Conservation (phyloP, 2,113 vertebrate genomes). For the Emydura subglobosa region DNA sequence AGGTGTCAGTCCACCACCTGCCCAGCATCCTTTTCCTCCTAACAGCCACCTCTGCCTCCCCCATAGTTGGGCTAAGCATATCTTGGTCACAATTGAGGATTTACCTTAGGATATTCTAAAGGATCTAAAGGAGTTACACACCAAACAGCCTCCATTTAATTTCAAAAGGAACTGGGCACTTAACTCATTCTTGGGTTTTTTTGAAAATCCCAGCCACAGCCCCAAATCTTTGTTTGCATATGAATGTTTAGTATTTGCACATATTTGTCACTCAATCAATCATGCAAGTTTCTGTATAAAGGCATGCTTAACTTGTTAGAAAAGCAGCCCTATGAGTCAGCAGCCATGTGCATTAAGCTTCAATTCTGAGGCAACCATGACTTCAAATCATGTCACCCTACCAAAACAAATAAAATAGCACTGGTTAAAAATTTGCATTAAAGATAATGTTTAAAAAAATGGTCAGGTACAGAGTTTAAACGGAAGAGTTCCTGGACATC, state of each 20-base stretch:
- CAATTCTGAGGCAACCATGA: background rate
- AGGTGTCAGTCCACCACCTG: too few species aligned
- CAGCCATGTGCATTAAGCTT: fast-evolving
- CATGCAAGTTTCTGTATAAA: background rate
- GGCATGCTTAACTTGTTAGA: background rate
- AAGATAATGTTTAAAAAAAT: too few species aligned
- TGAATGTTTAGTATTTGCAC: background rate
- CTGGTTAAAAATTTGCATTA: background rate
- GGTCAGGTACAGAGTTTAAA: too few species aligned
- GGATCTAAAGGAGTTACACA: background rate
- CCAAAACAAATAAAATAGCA: background rate
- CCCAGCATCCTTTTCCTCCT: too few species aligned
- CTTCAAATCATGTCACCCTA: background rate
- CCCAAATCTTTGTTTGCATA: background rate
- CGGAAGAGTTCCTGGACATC: too few species aligned
- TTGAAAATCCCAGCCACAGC: background rate
- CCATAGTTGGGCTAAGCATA: too few species aligned
- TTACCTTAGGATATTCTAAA: background rate
- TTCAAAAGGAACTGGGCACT: background rate
- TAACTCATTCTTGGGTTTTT: background rate
- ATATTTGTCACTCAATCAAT: fast-evolving
- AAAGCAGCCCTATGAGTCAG: background rate
- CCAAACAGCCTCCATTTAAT: fast-evolving
- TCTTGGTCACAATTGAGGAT: background rate
- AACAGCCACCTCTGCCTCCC: too few species aligned